Evolutionary conservation across 2,888 invertebrate species (phyloP).

Genomic region (Ormyrus rosae): DNA sequence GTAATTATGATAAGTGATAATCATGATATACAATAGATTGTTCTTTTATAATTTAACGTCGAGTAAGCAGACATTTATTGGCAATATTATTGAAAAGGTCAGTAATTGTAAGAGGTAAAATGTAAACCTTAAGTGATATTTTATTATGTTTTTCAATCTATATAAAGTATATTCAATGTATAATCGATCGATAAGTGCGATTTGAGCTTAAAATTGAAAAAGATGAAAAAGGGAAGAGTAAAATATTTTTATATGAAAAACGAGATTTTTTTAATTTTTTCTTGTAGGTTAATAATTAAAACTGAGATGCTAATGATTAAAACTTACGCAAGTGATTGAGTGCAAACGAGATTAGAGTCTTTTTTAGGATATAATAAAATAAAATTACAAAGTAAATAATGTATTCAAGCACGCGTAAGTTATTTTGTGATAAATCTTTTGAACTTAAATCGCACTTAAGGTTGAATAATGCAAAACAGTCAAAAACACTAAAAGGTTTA

Average conservation of each 20-base stretch:
- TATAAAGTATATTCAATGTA: constrained; percentile 50
- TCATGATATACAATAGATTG: constrained; percentile 42
- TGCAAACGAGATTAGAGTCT: constrained; percentile 22
- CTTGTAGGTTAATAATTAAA: constrained; percentile 1
- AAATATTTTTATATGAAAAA: constrained; percentile 57
- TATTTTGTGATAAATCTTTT: constrained; percentile 55
- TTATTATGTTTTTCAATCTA: constrained; percentile 48
- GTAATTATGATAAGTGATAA: constrained; percentile 45
- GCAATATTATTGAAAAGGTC: constrained; percentile 54
- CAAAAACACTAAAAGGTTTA: constrained; percentile 29
- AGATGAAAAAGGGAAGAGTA: constrained; percentile 34
- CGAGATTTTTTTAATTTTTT: constrained; percentile 48
- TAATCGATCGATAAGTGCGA: constrained; percentile 23
- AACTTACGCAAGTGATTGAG: constrained; percentile 11
- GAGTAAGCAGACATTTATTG: constrained; percentile 49
- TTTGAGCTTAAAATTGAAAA: constrained; percentile 40
- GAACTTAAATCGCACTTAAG: constrained; percentile 33
- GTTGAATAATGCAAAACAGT: constrained; percentile 25
- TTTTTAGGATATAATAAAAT: constrained; percentile 53
- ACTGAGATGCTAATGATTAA: constrained; percentile 25
- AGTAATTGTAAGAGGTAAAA: constrained; percentile 40
- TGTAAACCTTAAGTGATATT: constrained; percentile 50
- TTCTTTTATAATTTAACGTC: constrained; percentile 42
- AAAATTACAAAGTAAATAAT: constrained; percentile 29
- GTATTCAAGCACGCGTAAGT: constrained; percentile 36